Percentiles rank a stretch among this genome's conserved stretches.
Evolutionary conservation across 2,113 vertebrate species (phyloP).

Genomic region (Hyla sarda): DNA sequence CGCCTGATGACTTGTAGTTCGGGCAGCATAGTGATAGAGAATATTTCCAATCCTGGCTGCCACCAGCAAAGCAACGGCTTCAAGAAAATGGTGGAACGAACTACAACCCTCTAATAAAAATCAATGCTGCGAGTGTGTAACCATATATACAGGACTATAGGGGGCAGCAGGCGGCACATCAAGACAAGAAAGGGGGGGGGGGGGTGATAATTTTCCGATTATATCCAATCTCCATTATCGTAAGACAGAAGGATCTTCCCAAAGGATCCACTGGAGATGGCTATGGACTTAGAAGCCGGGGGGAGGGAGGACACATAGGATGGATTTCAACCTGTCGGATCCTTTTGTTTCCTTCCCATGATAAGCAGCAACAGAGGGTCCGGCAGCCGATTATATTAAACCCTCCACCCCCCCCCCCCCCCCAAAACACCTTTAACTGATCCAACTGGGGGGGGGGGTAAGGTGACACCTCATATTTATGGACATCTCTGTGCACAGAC

Average conservation of each 20-base stretch:
- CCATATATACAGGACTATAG: not conserved
- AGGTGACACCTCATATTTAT: not conserved
- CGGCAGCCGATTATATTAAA: too few relatives aligned
- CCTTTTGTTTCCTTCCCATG: not conserved
- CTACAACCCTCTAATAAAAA: not conserved
- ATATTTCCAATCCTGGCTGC: not conserved
- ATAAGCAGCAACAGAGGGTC: not conserved
- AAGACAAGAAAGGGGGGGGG: not conserved
- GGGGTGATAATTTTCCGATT: not conserved
- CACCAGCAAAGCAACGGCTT: not conserved
- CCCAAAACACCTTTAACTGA: too few relatives aligned
- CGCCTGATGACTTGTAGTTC: too few relatives aligned
- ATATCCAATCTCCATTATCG: not conserved
- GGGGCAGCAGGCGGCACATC: not conserved
- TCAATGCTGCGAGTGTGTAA: too few relatives aligned
- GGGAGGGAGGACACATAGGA: not conserved
- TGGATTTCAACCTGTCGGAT: not conserved
- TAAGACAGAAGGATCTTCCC: not conserved
- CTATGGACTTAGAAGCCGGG: not conserved
- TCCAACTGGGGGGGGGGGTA: not conserved
- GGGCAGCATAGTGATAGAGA: not conserved
- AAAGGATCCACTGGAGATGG: not conserved
- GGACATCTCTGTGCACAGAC: too few relatives aligned
- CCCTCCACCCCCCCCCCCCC: too few relatives aligned
- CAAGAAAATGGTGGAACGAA: slow-evolving; percentile 14